These are phyloP conservation scores for Hydroisotoma schaefferi DNA, from an alignment of 2,888 invertebrate genomes.

Conservation along the genomic window DNA sequence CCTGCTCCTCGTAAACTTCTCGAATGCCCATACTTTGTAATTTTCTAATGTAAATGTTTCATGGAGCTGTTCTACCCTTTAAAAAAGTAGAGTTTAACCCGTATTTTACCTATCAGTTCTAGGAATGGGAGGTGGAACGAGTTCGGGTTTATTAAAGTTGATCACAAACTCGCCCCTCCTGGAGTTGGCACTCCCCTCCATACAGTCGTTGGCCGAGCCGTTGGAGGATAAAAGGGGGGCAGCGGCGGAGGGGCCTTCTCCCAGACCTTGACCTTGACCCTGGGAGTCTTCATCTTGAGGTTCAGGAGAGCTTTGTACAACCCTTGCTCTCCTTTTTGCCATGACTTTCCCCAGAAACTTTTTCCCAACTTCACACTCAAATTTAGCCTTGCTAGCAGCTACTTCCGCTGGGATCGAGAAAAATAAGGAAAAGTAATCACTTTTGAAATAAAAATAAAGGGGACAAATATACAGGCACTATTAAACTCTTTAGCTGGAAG, in stretches of 20 bases:
- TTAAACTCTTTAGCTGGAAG: background rate
- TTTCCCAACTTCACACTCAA: conserved; percentile 38
- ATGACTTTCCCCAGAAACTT: conserved; percentile 41
- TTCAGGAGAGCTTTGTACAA: background rate
- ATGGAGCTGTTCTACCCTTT: too few species aligned
- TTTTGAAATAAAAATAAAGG: too few species aligned
- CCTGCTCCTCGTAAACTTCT: too few species aligned
- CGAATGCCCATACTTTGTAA: too few species aligned
- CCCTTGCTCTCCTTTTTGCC: conserved; percentile 37
- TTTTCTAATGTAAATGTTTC: too few species aligned
- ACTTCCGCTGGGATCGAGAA: conserved; percentile 1
- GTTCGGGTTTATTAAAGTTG: background rate
- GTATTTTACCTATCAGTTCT: conserved; percentile 13
- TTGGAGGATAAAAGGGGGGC: background rate
- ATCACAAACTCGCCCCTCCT: background rate
- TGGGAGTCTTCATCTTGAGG: too few species aligned
- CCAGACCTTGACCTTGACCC: too few species aligned
- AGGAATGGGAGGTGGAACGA: conserved; percentile 4
- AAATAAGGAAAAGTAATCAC: background rate
- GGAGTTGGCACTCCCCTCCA: background rate
- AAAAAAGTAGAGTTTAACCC: too few species aligned
- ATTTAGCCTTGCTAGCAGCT: conserved; percentile 24
- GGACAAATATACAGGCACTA: background rate
- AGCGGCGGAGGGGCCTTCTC: background rate
- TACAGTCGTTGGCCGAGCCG: background rate